Base-by-base conservation (phyloP, 2,797 vertebrate species). In the Acanthopagrus latus region DNA sequence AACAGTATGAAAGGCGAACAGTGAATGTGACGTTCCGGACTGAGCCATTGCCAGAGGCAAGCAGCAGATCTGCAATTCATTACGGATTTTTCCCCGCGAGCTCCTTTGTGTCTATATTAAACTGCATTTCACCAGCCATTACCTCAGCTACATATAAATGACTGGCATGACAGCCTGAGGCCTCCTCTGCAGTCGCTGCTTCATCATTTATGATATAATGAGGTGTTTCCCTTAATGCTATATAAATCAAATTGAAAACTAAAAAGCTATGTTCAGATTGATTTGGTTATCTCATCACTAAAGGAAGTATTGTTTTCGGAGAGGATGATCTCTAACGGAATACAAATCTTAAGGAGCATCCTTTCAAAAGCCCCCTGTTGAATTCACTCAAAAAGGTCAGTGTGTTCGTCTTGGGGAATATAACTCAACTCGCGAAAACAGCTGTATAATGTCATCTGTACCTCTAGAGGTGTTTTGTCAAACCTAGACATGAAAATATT, bases 51-150 rank as follows among this genome's bases (percentile, higher is more conserved):
- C 41, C 76, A n/a, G 23, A 80, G 76, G 80, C 64, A 0, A 70
- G 25, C 64, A 23, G 73, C 71, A 83, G 64, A 83, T 84, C 73
- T 78, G 80, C 41, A 59, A 46, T 80, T 56, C 18, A 70, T 21
- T 67, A 41, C 62, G 48, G 60, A 78, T 48, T 60, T 27, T 76
- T 74, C 66, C 65, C 78, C 72, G 20, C 0, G 5, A 79, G 78
- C 54, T 67, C 27, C 50, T 66, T 23, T 71, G 29, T 69, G 27
- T 80, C 66, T 82, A 64, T 69, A 80, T 76, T 73, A 69, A 84
- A 71, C 23, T 74, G 33, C 6, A 68, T 83, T 86, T 87, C 55
- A 76, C 62, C 75, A 64, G 76, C 64, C 73, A 82, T 89, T 83
- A 76, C 50, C 66, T 78, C 66, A 21, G 33, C 64, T 72, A 13